Base-by-base conservation (phyloP, 2,113 vertebrate species). In the Pardalotus punctatus region DNA sequence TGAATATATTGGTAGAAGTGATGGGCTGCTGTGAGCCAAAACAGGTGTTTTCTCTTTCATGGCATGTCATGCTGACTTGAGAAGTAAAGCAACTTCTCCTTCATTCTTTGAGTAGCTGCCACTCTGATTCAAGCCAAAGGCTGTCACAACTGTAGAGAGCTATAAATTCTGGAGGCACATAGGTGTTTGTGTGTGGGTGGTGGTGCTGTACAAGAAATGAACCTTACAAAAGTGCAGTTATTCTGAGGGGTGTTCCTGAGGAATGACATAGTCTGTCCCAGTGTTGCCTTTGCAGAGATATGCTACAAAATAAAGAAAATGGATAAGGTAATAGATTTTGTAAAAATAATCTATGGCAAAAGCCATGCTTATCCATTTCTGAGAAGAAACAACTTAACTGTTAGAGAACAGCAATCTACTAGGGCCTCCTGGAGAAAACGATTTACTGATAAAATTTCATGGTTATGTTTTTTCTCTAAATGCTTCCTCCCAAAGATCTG, bases 81-180 rank as follows among this genome's bases (percentile, higher is more conserved):
- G 31, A 2, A 61, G 12, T 38, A 43, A 73, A 81, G 73, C 35
- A 77, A 21, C 33, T 84, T 95, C 40, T 27, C 6, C 64, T 58
- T 62, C 1, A 0, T 83, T 83, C 48, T 84, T 61, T 0, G 0
- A 35, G 31, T 23, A 42, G 19, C 17, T 89, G 6, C 17, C 1
- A 1, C 27, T 65, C 16, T 31, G 36, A 40, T 61, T 90, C 5
- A 40, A 90, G n/a, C 42, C 33, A 58, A 53, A 71, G 56, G 38
- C 53, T 38, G 65, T 47, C 24, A 45, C 11, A 40, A 33, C 12
- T 25, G 17, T 28, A 29, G 36, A 56, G 31, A 33, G 22, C 42
- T 70, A 9, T 45, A 40, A 31, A 54, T 72, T 77, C 15, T 38
- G 15, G 25, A 72, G 77, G 28, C 17, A 5, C 12, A 4, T 1